Evolutionary conservation across 53 echinoderm and acorn worm genomes (phyloP).

Genomic region (Paelopatides confundens): DNA sequence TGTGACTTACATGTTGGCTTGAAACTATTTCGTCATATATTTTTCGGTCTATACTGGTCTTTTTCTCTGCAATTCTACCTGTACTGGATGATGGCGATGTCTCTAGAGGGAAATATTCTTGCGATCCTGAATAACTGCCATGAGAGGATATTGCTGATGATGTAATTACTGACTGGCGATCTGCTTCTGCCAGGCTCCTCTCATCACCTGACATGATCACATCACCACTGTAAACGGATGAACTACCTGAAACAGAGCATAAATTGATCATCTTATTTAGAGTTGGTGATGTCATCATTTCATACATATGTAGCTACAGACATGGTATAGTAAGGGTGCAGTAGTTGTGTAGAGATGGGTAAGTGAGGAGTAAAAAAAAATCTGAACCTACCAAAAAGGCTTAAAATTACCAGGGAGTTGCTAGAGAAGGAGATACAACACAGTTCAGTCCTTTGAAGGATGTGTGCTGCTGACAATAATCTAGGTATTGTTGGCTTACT

Average conservation of each 20-base stretch:
- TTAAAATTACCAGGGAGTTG: no score
- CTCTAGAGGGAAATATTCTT: slow-evolving; percentile 88
- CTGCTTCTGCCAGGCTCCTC: slow-evolving; percentile 63
- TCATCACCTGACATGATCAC: slow-evolving; percentile 56
- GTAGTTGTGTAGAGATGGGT: no score
- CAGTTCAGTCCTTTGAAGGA: no score
- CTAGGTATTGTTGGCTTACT: no score
- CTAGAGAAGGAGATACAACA: no score
- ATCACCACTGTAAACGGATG: slow-evolving; percentile 76
- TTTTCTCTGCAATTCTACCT: background rate
- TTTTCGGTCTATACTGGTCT: background rate
- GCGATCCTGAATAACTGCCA: slow-evolving; percentile 80
- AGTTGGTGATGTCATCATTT: no score
- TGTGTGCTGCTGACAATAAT: no score
- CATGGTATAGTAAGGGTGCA: no score
- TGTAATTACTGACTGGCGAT: slow-evolving; percentile 78
- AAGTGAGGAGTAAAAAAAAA: no score
- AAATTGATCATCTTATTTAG: no score
- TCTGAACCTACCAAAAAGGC: no score
- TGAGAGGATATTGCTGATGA: slow-evolving; percentile 79
- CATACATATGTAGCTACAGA: no score
- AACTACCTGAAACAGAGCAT: slow-evolving; percentile 58
- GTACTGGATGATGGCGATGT: slow-evolving; percentile 63
- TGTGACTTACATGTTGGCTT: background rate
- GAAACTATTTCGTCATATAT: background rate